Conservation (phyloP, 2,113 vertebrate species). For the Neofelis nebulosa region DNA sequence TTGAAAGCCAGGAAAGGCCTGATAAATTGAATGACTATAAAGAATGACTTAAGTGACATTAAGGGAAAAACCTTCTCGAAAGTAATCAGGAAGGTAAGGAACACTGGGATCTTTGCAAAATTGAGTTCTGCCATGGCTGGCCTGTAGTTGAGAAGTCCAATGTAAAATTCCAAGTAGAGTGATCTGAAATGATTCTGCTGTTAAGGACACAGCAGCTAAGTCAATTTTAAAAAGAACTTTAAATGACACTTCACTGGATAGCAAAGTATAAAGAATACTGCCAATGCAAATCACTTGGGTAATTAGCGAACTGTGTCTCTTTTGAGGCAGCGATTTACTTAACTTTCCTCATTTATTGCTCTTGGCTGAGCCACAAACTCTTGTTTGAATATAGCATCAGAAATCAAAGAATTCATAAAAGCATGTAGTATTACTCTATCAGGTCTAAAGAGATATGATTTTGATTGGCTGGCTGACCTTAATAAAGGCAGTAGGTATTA, state of each 20-base stretch:
- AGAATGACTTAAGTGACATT: background rate
- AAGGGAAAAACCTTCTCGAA: background rate
- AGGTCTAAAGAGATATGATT: background rate
- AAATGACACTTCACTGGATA: background rate
- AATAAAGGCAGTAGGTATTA: background rate
- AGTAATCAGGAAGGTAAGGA: background rate
- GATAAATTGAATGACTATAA: background rate
- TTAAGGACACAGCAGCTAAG: background rate
- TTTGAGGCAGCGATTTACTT: background rate
- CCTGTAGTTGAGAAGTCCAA: background rate
- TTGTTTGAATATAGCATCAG: background rate
- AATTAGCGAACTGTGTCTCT: conserved; percentile 1
- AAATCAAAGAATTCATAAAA: background rate
- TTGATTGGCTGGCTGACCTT: background rate
- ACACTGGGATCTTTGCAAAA: background rate
- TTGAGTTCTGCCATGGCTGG: background rate
- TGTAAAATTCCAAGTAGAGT: background rate
- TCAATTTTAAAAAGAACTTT: background rate
- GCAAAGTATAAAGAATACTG: background rate
- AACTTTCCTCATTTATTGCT: background rate
- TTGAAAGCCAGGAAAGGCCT: background rate
- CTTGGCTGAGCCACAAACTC: background rate
- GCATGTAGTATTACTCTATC: background rate
- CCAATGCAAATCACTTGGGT: background rate
- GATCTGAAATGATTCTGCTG: background rate